phyloP scores from a whole-genome alignment of 2,113 vertebrate genomes.

The Condylura cristata region DNA sequence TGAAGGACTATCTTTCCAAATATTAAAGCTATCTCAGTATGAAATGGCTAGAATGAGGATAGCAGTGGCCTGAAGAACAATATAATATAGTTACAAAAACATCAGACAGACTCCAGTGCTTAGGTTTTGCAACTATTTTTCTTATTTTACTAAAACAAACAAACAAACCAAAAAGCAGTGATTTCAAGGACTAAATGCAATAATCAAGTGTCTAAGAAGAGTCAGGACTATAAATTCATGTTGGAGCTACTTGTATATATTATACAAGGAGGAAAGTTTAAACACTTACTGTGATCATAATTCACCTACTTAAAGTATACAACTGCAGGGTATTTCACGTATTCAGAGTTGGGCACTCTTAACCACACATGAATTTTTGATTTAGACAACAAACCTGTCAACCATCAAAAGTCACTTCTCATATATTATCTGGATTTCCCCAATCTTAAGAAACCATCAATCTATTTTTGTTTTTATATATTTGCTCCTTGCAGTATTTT shows the following conservation, averaged over 20 bases:
- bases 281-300: not conserved
- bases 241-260: not conserved
- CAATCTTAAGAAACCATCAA: not conserved
- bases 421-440: not conserved
- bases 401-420: not conserved
- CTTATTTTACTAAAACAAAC: not conserved
- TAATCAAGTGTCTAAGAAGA: not conserved
- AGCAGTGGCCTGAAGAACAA: not conserved
- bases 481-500: not conserved
- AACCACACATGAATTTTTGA: not conserved
- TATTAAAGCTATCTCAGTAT: not conserved
- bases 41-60: not conserved
- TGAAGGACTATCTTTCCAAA: not conserved
- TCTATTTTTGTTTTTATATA: not conserved
- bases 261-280: not conserved
- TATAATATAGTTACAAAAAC: not conserved
- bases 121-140: not conserved
- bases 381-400: not conserved
- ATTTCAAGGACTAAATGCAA: conserved; percentile 43
- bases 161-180: not conserved
- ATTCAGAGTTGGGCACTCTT: not conserved
- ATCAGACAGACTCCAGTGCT: not conserved
- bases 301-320: not conserved
- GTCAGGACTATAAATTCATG: not conserved
- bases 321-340: not conserved